These are phyloP conservation scores for Tenthredo amoena DNA, from an alignment of 2,888 invertebrate species.

Conservation along the genomic window DNA sequence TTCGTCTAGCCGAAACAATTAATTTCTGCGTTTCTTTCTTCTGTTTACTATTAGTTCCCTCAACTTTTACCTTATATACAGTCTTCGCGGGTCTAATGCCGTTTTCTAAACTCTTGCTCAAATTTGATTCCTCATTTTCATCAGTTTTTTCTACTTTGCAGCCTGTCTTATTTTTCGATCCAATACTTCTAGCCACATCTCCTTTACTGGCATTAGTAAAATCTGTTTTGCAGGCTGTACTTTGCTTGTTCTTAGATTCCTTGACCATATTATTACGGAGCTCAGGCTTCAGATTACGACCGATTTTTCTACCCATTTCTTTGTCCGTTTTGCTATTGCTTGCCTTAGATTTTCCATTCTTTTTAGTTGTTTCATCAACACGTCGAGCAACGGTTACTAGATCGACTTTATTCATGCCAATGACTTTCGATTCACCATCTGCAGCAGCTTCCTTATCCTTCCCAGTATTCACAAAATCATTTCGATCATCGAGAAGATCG, in stretches of 20 bases:
- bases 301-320: conserved; percentile 26
- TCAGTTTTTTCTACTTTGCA: conserved; percentile 4
- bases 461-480: background rate
- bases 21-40: conserved; percentile 56
- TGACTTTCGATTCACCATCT: background rate
- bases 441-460: background rate
- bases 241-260: conserved; percentile 3
- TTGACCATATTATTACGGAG: background rate
- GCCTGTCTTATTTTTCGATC: conserved; percentile 1
- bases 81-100: background rate
- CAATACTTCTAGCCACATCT: background rate
- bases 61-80: conserved; percentile 36
- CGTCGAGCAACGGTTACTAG: conserved; percentile 78
- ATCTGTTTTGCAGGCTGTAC: background rate
- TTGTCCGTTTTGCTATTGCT: conserved; percentile 44
- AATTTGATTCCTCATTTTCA: conserved; percentile 18
- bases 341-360: background rate
- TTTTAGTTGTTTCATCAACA: conserved; percentile 35
- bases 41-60: conserved; percentile 42
- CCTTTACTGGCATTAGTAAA: background rate
- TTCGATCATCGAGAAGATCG: background rate
- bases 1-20: conserved; percentile 63
- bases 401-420: conserved; percentile 55
- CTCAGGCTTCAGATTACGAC: background rate
- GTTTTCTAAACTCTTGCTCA: background rate